Percentiles rank a stretch among this genome's conserved stretches.
These are phyloP conservation scores for Saxicola maurus DNA, from an alignment of 2,797 vertebrate genomes.

Conservation along the genomic window DNA sequence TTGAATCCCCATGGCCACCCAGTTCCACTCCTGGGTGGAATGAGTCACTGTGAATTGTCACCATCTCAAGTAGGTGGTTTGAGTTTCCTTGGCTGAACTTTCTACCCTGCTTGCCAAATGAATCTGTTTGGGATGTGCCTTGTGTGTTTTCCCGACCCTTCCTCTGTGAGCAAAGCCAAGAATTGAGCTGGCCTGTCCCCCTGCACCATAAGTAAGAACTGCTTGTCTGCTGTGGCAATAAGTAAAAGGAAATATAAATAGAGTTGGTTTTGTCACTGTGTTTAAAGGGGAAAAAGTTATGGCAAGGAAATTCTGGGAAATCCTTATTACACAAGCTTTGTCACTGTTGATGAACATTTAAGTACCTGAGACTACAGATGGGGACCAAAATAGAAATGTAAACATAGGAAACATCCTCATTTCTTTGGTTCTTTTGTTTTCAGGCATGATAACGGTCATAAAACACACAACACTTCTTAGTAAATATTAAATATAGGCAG, in stretches of 20 bases:
- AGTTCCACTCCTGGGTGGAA: neutral
- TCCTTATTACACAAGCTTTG: neutral
- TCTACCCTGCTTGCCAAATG: neutral
- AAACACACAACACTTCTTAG: neutral
- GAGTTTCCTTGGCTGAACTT: neutral
- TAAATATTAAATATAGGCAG: conserved; percentile 1
- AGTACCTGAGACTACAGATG: neutral
- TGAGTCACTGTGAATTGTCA: neutral
- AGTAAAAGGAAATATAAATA: neutral
- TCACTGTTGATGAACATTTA: neutral
- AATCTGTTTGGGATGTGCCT: neutral
- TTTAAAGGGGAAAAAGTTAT: neutral
- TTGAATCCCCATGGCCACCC: fast-evolving
- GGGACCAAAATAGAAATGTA: neutral
- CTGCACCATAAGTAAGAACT: neutral
- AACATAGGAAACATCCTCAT: neutral
- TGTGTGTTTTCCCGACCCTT: neutral
- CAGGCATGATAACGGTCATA: neutral
- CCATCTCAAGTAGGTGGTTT: neutral
- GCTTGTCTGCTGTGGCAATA: neutral
- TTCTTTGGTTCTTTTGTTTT: neutral
- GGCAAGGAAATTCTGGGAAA: neutral
- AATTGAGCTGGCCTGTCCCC: neutral
- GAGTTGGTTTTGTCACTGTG: neutral
- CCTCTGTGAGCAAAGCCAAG: neutral